phyloP scores from a whole-genome alignment of 1,140 invertebrate species.

The Cotesia glomerata region DNA sequence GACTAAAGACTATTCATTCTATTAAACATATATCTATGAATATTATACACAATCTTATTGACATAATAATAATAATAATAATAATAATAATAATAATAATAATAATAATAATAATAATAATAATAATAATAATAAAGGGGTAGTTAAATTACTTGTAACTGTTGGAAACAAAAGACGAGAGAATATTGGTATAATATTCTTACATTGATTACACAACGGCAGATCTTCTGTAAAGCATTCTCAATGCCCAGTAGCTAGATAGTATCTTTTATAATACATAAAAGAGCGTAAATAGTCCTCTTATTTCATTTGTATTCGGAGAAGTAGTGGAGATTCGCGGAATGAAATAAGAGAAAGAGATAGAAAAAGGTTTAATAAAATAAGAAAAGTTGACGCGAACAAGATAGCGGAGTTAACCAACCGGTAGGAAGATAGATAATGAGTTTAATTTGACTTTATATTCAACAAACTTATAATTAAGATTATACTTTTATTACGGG shows the following conservation, averaged over 20 bases:
- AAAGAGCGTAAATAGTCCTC: too few species aligned
- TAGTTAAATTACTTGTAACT: not conserved
- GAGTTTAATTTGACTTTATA: constrained; percentile 8
- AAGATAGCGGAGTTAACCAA: constrained; percentile 13
- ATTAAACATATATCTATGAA: not conserved
- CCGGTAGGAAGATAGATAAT: constrained; percentile 20
- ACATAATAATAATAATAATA: too few species aligned
- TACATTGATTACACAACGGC: not conserved
- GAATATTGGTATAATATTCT: not conserved
- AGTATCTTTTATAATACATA: not conserved
- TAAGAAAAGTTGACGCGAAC: constrained; percentile 5
- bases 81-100: too few species aligned
- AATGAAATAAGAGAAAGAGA: too few species aligned
- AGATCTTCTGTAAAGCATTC: not conserved
- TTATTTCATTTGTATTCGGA: too few species aligned
- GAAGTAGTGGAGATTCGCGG: too few species aligned
- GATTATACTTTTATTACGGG: constrained; percentile 12
- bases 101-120: too few species aligned
- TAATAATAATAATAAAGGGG: not conserved
- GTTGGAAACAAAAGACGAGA: not conserved
- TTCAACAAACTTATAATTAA: constrained; percentile 22
- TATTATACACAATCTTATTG: too few species aligned
- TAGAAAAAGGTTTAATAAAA: not conserved
- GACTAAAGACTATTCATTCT: constrained; percentile 2
- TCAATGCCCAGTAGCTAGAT: not conserved